Evolutionary conservation across 2,797 vertebrate genomes (phyloP).

Genomic region (Ptychadena robeensis): DNA sequence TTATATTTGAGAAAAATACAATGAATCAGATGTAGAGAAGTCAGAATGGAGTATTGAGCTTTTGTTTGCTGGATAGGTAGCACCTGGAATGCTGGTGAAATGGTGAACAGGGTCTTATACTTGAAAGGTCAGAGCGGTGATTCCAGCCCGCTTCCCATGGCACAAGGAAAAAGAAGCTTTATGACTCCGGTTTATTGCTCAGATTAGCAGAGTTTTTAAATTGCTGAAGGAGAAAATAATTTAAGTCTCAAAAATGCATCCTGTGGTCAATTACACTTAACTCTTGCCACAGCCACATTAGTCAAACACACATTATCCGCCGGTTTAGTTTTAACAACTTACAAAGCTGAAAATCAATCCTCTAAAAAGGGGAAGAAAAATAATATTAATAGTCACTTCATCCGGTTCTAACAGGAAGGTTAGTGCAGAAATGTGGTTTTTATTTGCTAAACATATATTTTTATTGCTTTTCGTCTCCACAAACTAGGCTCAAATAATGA

Average conservation of each 20-base stretch:
- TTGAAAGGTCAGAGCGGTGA: constrained; percentile 56
- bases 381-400: constrained; percentile 62
- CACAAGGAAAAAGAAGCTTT: constrained; percentile 44
- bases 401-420: constrained; percentile 60
- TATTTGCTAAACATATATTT: constrained; percentile 63
- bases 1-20: background rate
- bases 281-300: constrained; percentile 43
- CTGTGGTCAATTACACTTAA: constrained; percentile 61
- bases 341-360: constrained; percentile 52
- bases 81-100: background rate
- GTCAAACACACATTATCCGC: constrained; percentile 49
- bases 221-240: constrained; percentile 57
- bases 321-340: constrained; percentile 47
- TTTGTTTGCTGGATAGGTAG: background rate
- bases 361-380: constrained; percentile 17
- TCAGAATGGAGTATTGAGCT: background rate
- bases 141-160: constrained; percentile 48
- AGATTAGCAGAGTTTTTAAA: constrained; percentile 59
- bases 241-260: constrained; percentile 56
- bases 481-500: constrained; percentile 61
- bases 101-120: constrained; percentile 11
- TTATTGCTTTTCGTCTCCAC: constrained; percentile 61
- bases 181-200: constrained; percentile 56
- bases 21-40: background rate
- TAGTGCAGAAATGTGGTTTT: constrained; percentile 62